Conservation (phyloP, 92 coral and sea anemone species). For the Zoanthus solanderi region DNA sequence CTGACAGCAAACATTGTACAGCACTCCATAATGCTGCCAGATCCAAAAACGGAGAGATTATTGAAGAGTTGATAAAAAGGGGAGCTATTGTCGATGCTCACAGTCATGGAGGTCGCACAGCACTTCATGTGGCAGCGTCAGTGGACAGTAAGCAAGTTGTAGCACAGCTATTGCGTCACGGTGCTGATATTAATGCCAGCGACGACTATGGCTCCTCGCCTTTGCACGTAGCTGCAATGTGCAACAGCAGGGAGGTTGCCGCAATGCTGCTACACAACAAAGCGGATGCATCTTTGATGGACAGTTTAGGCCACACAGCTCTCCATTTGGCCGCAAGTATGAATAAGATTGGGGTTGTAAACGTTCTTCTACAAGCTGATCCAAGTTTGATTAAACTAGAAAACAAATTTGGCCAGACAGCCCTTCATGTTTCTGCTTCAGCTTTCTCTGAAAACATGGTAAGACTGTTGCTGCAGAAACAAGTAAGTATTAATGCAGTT, state of each 20-base stretch:
- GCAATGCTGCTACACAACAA: background rate
- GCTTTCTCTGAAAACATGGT: background rate
- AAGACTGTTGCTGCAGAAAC: constrained; percentile 1
- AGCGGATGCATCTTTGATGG: constrained; percentile 25
- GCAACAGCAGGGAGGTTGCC: constrained; percentile 6
- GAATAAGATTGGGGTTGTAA: background rate
- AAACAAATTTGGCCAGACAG: constrained; percentile 30
- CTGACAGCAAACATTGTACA: background rate
- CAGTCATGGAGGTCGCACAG: background rate
- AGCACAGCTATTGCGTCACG: constrained; percentile 19
- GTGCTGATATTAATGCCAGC: constrained; percentile 11
- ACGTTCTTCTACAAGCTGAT: constrained; percentile 20
- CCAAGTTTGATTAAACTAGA: constrained; percentile 7
- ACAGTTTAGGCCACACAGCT: constrained; percentile 32
- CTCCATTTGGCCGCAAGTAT: constrained; percentile 25
- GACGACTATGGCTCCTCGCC: constrained; percentile 16
- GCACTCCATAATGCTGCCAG: constrained; percentile 32
- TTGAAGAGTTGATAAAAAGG: constrained; percentile 6
- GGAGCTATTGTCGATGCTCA: constrained; percentile 23
- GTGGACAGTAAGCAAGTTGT: constrained; percentile 20
- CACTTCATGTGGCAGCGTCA: constrained; percentile 21
- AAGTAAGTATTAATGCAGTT: constrained; percentile 5
- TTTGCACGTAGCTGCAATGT: constrained; percentile 17
- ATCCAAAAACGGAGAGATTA: constrained; percentile 9
- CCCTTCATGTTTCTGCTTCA: constrained; percentile 35